These are phyloP conservation scores for Knipowitschia caucasica DNA, from an alignment of 2,797 vertebrate species.

Conservation along the genomic window DNA sequence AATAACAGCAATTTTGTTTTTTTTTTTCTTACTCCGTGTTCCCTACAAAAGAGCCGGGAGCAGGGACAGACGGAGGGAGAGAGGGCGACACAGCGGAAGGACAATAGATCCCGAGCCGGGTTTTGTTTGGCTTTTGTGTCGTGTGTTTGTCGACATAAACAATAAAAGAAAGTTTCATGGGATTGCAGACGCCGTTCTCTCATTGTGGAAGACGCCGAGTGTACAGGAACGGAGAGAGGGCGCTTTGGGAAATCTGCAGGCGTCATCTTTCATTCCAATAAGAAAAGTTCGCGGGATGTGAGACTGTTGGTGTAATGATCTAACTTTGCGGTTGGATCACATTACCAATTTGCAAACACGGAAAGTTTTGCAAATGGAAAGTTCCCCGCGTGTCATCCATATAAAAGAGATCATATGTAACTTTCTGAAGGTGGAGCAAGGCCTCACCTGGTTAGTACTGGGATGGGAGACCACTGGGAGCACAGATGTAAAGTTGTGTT, in stretches of 20 bases:
- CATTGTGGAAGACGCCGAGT: conserved; percentile 55
- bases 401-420: too few relatives aligned
- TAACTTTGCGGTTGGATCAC: background rate
- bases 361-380: background rate
- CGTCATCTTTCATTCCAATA: conserved; percentile 2
- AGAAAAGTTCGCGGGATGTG: background rate
- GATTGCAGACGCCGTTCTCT: conserved; percentile 47
- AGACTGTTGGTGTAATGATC: background rate
- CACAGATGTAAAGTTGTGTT: too few relatives aligned
- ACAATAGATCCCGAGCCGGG: conserved; percentile 61
- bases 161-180: conserved; percentile 61
- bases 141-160: conserved; percentile 56
- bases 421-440: too few relatives aligned
- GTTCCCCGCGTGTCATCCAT: too few relatives aligned
- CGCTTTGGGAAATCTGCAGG: conserved; percentile 13
- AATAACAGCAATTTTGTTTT: conserved; percentile 53
- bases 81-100: conserved; percentile 62
- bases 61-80: conserved; percentile 65
- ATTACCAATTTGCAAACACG: background rate
- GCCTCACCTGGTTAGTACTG: too few relatives aligned
- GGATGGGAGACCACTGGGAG: too few relatives aligned
- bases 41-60: conserved; percentile 65
- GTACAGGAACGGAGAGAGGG: conserved; percentile 30
- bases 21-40: conserved; percentile 34
- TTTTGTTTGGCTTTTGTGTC: conserved; percentile 66